Evolutionary conservation across 2,797 vertebrate genomes (phyloP).

Genomic region (Crocodylus rhombifer): DNA sequence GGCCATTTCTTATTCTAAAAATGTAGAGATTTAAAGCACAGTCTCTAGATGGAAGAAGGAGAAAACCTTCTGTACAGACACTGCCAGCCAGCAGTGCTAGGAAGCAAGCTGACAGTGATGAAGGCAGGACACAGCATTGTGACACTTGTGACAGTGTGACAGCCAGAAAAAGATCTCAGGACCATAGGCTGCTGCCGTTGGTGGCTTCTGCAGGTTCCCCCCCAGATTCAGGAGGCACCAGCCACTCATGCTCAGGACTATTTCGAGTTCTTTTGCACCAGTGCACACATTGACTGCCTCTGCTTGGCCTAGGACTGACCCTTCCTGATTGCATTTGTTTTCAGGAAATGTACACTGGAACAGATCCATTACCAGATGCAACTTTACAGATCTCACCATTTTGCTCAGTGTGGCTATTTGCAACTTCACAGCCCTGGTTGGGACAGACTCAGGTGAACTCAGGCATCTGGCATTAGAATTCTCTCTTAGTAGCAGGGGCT

Average conservation of each 20-base stretch:
- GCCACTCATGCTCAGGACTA: no score
- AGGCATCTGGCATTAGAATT: not conserved
- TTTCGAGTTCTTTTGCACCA: not conserved
- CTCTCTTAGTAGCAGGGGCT: not conserved
- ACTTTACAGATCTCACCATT: not conserved
- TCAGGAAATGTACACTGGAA: not conserved
- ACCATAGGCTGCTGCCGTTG: no score
- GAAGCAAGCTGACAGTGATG: not conserved
- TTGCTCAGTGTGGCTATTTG: not conserved
- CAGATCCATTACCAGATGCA: not conserved
- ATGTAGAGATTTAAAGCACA: not conserved
- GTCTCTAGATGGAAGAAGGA: not conserved
- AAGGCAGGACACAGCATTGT: not conserved
- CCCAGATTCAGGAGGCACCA: no score
- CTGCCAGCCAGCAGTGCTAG: not conserved
- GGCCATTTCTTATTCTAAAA: not conserved
- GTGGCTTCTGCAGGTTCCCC: no score
- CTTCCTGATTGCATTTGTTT: not conserved
- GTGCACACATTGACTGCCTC: not conserved
- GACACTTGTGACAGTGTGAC: fast-evolving
- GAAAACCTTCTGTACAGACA: not conserved
- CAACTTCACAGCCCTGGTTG: fast-evolving
- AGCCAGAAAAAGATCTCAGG: not conserved
- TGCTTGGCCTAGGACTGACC: not conserved
- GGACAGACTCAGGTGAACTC: not conserved